Conservation (phyloP, 2,888 invertebrate species). For the Mimas tiliae region DNA sequence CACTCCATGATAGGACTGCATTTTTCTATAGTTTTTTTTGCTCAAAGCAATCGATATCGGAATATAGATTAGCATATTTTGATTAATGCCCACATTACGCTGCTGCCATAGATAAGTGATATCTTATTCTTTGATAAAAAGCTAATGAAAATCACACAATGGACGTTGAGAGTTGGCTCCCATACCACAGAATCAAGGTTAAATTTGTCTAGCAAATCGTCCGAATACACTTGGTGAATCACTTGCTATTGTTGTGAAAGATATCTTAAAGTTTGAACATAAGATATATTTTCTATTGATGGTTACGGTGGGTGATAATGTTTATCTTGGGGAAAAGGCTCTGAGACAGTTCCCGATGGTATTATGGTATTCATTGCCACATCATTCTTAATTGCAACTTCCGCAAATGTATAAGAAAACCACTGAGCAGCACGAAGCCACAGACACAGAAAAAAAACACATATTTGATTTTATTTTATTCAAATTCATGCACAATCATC, state of each 20-base stretch:
- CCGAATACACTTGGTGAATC: slow-evolving; percentile 57
- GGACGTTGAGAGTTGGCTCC: slow-evolving; percentile 67
- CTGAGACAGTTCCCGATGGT: slow-evolving; percentile 71
- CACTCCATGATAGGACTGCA: too few species aligned
- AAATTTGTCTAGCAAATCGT: slow-evolving; percentile 74
- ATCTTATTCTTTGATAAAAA: slow-evolving; percentile 59
- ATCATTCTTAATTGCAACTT: slow-evolving; percentile 75
- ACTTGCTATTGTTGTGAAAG: slow-evolving; percentile 18
- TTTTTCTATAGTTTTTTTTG: too few species aligned
- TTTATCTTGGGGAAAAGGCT: slow-evolving; percentile 48
- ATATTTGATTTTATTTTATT: too few species aligned
- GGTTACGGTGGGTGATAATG: background rate
- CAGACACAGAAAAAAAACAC: too few species aligned
- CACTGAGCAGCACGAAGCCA: slow-evolving; percentile 43
- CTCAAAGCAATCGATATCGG: too few species aligned
- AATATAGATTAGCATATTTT: too few species aligned
- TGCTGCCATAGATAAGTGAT: background rate
- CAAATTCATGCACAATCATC: too few species aligned
- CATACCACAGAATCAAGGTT: slow-evolving; percentile 75
- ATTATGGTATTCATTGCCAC: slow-evolving; percentile 75
- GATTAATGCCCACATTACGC: background rate
- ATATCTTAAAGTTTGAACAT: background rate
- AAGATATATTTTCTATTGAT: background rate
- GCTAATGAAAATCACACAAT: slow-evolving; percentile 74
- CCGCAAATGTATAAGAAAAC: slow-evolving; percentile 58